Conservation (phyloP, 2,113 vertebrate genomes). For the Phrynosoma platyrhinos region DNA sequence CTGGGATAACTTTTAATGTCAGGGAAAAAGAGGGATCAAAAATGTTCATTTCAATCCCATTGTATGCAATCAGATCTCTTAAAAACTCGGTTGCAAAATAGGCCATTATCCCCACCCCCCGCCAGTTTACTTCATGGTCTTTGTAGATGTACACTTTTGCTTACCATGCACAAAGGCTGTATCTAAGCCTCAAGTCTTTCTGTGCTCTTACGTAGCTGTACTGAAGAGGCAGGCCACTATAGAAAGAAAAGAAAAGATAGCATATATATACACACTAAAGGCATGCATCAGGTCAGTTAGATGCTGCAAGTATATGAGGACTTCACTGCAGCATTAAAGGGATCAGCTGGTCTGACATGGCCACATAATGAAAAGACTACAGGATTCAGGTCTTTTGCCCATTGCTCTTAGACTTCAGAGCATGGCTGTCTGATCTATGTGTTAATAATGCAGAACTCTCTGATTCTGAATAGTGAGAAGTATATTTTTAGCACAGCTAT, state of each 20-base stretch:
- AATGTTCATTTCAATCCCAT: not conserved
- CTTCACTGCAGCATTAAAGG: constrained; percentile 74
- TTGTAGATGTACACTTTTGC: not conserved
- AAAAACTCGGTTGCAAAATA: constrained; percentile 22
- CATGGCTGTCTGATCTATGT: constrained; percentile 48
- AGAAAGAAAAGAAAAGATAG: constrained; percentile 45
- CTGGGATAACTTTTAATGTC: not conserved
- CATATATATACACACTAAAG: constrained; percentile 14
- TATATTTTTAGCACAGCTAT: constrained; percentile 47
- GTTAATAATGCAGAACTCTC: constrained; percentile 69
- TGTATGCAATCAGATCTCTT: not conserved
- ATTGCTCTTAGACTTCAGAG: constrained; percentile 70
- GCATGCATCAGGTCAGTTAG: constrained; percentile 70
- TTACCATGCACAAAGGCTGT: not conserved
- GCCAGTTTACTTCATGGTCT: not conserved
- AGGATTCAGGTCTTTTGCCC: constrained; percentile 75
- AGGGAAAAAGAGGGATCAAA: not conserved
- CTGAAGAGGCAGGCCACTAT: not conserved
- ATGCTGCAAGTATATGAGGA: constrained; percentile 76
- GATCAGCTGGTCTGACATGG: constrained; percentile 76
- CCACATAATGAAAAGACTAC: constrained; percentile 75
- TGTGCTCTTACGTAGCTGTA: not conserved
- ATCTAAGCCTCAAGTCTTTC: not conserved
- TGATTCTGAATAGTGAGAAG: constrained; percentile 60
- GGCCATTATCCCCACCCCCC: not conserved